Base-by-base conservation (phyloP, 2,888 invertebrate species). In the Leptinotarsa juncta region DNA sequence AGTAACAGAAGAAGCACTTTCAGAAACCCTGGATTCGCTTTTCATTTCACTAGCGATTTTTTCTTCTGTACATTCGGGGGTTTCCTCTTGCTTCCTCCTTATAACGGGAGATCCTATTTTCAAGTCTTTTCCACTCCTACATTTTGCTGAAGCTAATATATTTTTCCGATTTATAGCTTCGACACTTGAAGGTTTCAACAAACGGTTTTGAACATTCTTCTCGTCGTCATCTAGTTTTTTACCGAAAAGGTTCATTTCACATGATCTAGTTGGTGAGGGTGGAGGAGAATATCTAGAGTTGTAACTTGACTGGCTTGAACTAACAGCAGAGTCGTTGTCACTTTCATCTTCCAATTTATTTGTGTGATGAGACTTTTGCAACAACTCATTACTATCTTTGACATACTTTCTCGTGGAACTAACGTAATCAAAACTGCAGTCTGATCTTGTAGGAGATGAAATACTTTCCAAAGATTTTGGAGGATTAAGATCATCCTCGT, bases 251-350 rank as follows among this genome's bases (percentile, higher is more conserved):
- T 74, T 80, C 68, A 74, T 74, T 70, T 81, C 80, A 67, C 77
- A 80, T 23, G 81, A 81, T 75, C 82, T 80, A 18, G 80, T 91
- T 79, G 94, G 94, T 1, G 95, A 93, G 78, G 90, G 89, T 4
- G 93, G 92, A 1, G 93, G 95, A 42, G 96, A 95, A 76, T 92
- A 93, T 78, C 93, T 92, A 3, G 94, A 94, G 80, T 94, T 91
- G 85, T 93, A 93, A 85, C 94, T 94, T 65, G 95, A 95, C 71
- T 95, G 93, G 81, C 94, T 94, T 67, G 94, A 94, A 85, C 96
- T 96, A 86, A 96, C 94, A 4, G 96, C 96, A 48, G 96, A 96
- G 87, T 96, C 96, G 83, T 95, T 95, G 86, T 96, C 96, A 83
- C 94, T 94, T 81, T 95, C 95, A 80, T 93, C 91, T 82, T 86